Conservation (phyloP, 2,888 invertebrate genomes). For the Octodonta nipae region DNA sequence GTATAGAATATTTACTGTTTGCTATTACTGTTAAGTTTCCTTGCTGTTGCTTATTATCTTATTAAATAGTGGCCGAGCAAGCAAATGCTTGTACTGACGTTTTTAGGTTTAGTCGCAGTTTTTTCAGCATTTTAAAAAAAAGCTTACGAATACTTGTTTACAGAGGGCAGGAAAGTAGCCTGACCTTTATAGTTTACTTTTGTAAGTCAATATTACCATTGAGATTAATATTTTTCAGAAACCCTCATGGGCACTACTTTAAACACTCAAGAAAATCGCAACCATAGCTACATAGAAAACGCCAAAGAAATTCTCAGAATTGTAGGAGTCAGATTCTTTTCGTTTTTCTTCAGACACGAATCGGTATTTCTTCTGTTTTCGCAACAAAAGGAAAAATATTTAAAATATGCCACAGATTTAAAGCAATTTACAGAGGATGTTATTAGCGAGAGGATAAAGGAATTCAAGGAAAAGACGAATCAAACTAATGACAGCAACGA, state of each 20-base stretch:
- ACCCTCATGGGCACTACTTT: conserved; percentile 4
- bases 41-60: no score
- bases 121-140: no score
- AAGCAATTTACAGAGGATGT: conserved; percentile 4
- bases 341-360: conserved; percentile 4
- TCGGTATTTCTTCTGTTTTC: conserved; percentile 4
- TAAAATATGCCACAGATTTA: conserved; percentile 3
- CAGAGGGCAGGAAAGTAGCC: no score
- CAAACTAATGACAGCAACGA: no score
- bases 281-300: conserved; percentile 3
- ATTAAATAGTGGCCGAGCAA: no score
- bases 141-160: no score
- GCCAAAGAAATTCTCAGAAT: conserved; percentile 4
- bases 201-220: no score
- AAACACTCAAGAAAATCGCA: conserved; percentile 3
- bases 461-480: conserved; percentile 2
- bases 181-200: no score
- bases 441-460: conserved; percentile 3
- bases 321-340: conserved; percentile 5
- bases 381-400: conserved; percentile 3
- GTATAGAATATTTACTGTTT: no score
- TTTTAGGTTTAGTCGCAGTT: no score
- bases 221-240: conserved; percentile 6
- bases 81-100: no score
- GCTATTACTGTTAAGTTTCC: no score